Base-by-base conservation (phyloP, 2,113 vertebrate species). In the Paraplagusia blochii region DNA sequence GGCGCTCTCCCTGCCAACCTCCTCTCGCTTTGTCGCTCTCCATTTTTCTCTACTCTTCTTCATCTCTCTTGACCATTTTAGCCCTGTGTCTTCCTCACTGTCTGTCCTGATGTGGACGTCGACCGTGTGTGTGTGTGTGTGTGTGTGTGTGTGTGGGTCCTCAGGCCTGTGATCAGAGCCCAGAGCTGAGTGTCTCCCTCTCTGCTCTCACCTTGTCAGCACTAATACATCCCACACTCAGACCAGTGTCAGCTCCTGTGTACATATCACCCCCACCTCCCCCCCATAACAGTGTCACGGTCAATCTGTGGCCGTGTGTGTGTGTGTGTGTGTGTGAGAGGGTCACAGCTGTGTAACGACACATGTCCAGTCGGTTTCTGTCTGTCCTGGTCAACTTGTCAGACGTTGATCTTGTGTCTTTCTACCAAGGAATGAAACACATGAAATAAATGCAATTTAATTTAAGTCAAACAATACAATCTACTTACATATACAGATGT, bases 131-230 rank as follows among this genome's bases (percentile, higher is more conserved):
- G 56, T 59, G 68, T 45, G 59, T 67, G 53, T 61, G 70, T 40
- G 60, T 69, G 77, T n/a, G n/a, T n/a, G n/a, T n/a, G n/a, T n/a
- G n/a, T n/a, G n/a, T n/a, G n/a, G n/a, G n/a, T n/a, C n/a, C n/a
- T n/a, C 77, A 84, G 82, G 66, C 79, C 80, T 88, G 80, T 85
- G 82, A 84, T 83, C 80, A 69, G 73, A 68, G 71, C 75, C 67
- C 63, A 15, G 50, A 10, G 46, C 55, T 72, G 75, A 81, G 69
- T 69, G 74, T 65, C 60, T 47, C 74, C 74, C 61, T 62, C 58
- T 52, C 71, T 68, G 60, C 59, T 66, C 82, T 79, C 76, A 83
- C 82, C 83, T 79, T 85, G 87, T 89, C 88, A 87, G 80, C 77
- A 76, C 82, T 79, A 82, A 85, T 85, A 76, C 80, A 83, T 87